Conservation (phyloP, 2,888 invertebrate species). For the Lissocephala sabroskyi region DNA sequence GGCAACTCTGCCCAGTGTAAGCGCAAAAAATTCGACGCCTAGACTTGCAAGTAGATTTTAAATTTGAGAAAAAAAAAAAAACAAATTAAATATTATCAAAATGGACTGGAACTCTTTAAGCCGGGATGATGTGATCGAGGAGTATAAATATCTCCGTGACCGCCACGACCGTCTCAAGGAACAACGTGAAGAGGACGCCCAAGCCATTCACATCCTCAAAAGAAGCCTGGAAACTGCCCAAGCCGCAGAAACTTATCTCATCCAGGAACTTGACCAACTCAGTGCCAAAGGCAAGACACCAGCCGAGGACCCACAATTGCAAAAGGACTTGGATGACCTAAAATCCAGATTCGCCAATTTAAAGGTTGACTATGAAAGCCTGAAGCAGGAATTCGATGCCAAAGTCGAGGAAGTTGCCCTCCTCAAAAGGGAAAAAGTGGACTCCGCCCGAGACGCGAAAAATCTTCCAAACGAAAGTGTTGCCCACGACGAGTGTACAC, state of each 20-base stretch:
- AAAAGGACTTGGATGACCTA: slow-evolving; percentile 48
- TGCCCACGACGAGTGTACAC: slow-evolving; percentile 31
- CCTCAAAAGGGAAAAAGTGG: slow-evolving; percentile 37
- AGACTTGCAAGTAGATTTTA: too few species aligned
- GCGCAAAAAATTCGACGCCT: too few species aligned
- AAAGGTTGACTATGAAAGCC: slow-evolving; percentile 32
- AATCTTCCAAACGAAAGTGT: slow-evolving; percentile 11
- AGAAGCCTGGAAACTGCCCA: slow-evolving; percentile 65
- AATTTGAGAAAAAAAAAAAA: too few species aligned
- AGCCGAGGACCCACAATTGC: slow-evolving; percentile 15
- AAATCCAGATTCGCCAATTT: slow-evolving; percentile 47
- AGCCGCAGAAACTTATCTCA: slow-evolving; percentile 63
- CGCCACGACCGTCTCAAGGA: slow-evolving; percentile 52
- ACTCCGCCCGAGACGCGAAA: slow-evolving; percentile 12
- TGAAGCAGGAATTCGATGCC: slow-evolving; percentile 56
- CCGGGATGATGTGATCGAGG: slow-evolving; percentile 67
- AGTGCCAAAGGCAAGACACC: slow-evolving; percentile 23
- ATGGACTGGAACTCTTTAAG: slow-evolving; percentile 47
- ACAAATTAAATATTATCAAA: too few species aligned
- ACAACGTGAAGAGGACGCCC: slow-evolving; percentile 59
- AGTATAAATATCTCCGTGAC: slow-evolving; percentile 59
- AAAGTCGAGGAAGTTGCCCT: slow-evolving; percentile 38
- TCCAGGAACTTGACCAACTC: slow-evolving; percentile 67
- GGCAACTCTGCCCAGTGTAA: too few species aligned
- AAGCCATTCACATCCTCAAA: slow-evolving; percentile 68